Evolutionary conservation across 2,797 vertebrate species (phyloP).

Genomic region (Sebastes oblongus): DNA sequence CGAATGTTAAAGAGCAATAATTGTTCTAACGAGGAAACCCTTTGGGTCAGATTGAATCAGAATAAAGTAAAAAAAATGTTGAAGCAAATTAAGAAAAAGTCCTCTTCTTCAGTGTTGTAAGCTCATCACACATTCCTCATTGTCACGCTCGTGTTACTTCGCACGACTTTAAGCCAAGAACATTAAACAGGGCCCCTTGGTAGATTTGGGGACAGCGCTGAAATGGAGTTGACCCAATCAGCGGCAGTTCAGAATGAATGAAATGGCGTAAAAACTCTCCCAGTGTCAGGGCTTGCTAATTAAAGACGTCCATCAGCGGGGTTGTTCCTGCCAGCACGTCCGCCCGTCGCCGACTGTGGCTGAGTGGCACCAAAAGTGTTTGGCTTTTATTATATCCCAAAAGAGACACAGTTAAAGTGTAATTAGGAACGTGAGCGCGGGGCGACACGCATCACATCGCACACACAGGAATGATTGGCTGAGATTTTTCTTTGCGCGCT

Average conservation of each 20-base stretch:
- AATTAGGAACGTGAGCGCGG: conserved; percentile 60
- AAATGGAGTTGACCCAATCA: conserved; percentile 79
- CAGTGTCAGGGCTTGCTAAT: conserved; percentile 59
- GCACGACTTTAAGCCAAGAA: conserved; percentile 66
- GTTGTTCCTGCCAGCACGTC: conserved; percentile 44
- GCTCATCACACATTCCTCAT: conserved; percentile 28
- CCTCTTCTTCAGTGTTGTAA: conserved; percentile 14
- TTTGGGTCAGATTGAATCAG: conserved; percentile 36
- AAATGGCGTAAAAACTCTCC: conserved; percentile 36
- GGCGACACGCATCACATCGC: conserved; percentile 40
- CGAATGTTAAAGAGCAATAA: conserved; percentile 30
- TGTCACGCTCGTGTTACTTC: conserved; percentile 57
- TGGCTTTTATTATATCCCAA: conserved; percentile 61
- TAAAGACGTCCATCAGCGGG: conserved; percentile 70
- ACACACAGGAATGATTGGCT: conserved; percentile 41
- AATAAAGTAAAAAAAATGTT: conserved; percentile 22
- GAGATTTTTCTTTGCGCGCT: conserved; percentile 30
- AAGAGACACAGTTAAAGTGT: conserved; percentile 62
- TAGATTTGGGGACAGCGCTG: conserved; percentile 66
- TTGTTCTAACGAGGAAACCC: conserved; percentile 26
- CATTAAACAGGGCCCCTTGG: conserved; percentile 61
- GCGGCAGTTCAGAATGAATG: conserved; percentile 61
- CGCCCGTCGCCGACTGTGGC: conserved; percentile 29
- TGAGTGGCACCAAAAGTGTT: conserved; percentile 56
- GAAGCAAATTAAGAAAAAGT: conserved; percentile 36